These are phyloP conservation scores for Rhagoletis pomonella DNA, from an alignment of 1,140 invertebrate species.

Conservation along the genomic window DNA sequence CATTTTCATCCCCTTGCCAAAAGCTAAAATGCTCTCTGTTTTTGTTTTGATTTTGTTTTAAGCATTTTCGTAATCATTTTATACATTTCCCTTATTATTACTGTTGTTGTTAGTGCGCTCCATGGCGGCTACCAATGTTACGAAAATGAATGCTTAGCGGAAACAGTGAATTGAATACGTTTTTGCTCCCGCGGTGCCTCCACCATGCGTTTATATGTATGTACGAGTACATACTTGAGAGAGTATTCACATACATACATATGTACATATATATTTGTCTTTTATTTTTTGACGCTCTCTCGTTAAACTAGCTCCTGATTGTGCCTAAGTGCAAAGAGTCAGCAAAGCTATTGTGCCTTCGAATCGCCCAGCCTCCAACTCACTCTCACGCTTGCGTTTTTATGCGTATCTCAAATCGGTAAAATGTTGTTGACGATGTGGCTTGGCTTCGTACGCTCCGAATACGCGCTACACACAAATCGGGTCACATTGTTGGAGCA, in stretches of 20 bases:
- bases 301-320: neutral
- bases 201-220: neutral
- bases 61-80: conserved; percentile 5
- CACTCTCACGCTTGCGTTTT: neutral
- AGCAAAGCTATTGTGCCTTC: too few relatives aligned
- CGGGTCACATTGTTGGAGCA: neutral
- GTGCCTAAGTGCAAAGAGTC: too few relatives aligned
- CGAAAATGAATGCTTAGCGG: neutral
- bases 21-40: conserved; percentile 19
- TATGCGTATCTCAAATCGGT: conserved; percentile 15
- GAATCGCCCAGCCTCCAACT: neutral
- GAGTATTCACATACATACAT: neutral
- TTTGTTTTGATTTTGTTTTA: conserved; percentile 33
- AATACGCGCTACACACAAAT: neutral
- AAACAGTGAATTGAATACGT: neutral
- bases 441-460: neutral
- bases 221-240: neutral
- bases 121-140: neutral
- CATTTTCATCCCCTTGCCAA: neutral
- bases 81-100: neutral
- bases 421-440: neutral
- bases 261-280: neutral
- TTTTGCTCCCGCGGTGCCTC: neutral
- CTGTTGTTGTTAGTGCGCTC: neutral
- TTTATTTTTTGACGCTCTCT: neutral